Percentiles rank a stretch among this genome's conserved stretches.
phyloP scores from a whole-genome alignment of 2,113 vertebrate species.

The Ophthalmolycus amberensis region DNA sequence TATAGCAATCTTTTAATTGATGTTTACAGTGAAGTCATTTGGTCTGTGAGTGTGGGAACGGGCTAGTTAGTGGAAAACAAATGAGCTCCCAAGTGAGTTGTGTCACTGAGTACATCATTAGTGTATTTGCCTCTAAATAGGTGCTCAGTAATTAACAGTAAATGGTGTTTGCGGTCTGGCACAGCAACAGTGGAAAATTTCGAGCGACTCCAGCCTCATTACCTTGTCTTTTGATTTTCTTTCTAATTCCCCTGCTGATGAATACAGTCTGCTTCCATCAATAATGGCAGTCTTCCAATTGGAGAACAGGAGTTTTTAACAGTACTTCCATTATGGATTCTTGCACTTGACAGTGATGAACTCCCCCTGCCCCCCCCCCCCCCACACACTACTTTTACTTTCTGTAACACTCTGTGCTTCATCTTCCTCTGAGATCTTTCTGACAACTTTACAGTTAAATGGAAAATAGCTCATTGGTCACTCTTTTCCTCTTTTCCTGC shows the following conservation, averaged over 20 bases:
- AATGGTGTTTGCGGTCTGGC: conserved; percentile 26
- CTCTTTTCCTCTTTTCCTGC: conserved; percentile 2
- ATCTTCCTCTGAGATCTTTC: conserved; percentile 13
- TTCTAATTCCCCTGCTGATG: conserved; percentile 43
- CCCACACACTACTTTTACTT: not conserved
- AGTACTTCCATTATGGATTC: conserved; percentile 65
- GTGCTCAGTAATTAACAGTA: conserved; percentile 49
- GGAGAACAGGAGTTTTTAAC: conserved; percentile 62
- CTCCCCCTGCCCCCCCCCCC: conserved; percentile 13
- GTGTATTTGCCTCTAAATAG: conserved; percentile 29
- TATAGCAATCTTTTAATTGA: not conserved
- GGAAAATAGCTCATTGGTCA: not conserved
- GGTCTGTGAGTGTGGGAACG: not conserved
- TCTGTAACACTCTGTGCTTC: conserved; percentile 22
- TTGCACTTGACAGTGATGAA: conserved; percentile 74
- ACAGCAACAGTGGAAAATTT: conserved; percentile 25
- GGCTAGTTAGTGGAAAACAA: conserved; percentile 21
- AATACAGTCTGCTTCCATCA: conserved; percentile 56
- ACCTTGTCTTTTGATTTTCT: conserved; percentile 48
- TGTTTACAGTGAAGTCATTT: not conserved
- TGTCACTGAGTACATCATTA: conserved; percentile 29
- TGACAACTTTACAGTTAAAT: not conserved
- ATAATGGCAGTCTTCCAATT: conserved; percentile 54
- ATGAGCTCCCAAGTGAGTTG: conserved; percentile 34
- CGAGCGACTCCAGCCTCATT: conserved; percentile 52